These are phyloP conservation scores for Melitaea athalia DNA, from an alignment of 2,888 invertebrate genomes.

Conservation along the genomic window DNA sequence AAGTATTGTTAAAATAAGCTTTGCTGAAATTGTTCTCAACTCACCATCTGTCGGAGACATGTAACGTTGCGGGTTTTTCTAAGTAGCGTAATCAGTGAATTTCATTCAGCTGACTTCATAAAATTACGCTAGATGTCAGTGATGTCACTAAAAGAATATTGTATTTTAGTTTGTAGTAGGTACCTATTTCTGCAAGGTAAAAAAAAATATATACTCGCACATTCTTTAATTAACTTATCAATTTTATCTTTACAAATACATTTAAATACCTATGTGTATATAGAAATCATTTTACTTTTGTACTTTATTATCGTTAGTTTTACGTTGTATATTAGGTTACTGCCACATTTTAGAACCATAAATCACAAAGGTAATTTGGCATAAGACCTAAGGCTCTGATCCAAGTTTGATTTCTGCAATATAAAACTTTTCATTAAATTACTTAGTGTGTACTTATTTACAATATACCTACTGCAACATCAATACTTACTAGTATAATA, in stretches of 20 bases:
- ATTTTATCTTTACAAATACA: background rate
- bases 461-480: too few species aligned
- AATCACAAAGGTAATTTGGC: slow-evolving; percentile 3
- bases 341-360: background rate
- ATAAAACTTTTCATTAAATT: background rate
- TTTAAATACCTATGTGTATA: background rate
- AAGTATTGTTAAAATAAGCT: too few species aligned
- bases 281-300: too few species aligned
- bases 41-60: too few species aligned
- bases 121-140: slow-evolving; percentile 6
- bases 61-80: background rate
- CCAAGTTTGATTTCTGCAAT: background rate
- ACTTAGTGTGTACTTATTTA: background rate
- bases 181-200: background rate
- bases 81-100: background rate
- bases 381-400: background rate
- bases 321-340: background rate
- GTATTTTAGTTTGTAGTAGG: background rate
- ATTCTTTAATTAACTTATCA: background rate
- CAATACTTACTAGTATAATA: too few species aligned
- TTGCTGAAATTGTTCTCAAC: too few species aligned
- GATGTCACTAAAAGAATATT: slow-evolving; percentile 3
- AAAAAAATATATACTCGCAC: background rate
- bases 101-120: background rate
- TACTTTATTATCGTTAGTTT: too few species aligned